Conservation (phyloP, 1,140 invertebrate species). For the Eufriesea mexicana region DNA sequence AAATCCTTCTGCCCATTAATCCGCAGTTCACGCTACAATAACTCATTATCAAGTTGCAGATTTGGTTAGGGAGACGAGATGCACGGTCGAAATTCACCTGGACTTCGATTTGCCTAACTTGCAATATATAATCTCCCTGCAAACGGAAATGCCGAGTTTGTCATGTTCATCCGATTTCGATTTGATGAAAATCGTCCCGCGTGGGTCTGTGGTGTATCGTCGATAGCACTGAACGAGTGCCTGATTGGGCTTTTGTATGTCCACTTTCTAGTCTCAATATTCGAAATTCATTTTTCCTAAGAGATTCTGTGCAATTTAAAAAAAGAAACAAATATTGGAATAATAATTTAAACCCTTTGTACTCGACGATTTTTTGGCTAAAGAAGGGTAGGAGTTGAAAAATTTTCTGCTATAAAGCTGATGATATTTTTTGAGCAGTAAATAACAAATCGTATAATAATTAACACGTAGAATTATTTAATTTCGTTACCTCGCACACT, state of each 20-base stretch:
- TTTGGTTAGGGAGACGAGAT: conserved; percentile 55
- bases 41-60: conserved; percentile 67
- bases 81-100: conserved; percentile 55
- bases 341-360: too few species aligned
- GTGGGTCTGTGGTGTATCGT: background rate
- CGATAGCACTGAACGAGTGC: too few species aligned
- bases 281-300: background rate
- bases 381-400: too few species aligned
- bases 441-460: too few species aligned
- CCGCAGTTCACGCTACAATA: conserved; percentile 65
- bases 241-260: background rate
- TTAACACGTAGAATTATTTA: too few species aligned
- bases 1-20: conserved; percentile 63
- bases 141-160: background rate
- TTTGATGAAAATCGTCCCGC: background rate
- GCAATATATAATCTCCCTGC: conserved; percentile 5
- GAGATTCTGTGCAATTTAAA: too few species aligned
- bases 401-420: too few species aligned
- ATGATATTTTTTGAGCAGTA: too few species aligned
- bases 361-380: too few species aligned
- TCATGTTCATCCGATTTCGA: background rate
- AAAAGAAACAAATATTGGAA: too few species aligned
- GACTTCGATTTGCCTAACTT: conserved; percentile 52
- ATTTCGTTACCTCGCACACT: too few species aligned
- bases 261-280: background rate